Percentiles rank a stretch among this genome's conserved stretches.
phyloP scores from a whole-genome alignment of 2,797 vertebrate genomes.

The Pogoniulus pusillus region DNA sequence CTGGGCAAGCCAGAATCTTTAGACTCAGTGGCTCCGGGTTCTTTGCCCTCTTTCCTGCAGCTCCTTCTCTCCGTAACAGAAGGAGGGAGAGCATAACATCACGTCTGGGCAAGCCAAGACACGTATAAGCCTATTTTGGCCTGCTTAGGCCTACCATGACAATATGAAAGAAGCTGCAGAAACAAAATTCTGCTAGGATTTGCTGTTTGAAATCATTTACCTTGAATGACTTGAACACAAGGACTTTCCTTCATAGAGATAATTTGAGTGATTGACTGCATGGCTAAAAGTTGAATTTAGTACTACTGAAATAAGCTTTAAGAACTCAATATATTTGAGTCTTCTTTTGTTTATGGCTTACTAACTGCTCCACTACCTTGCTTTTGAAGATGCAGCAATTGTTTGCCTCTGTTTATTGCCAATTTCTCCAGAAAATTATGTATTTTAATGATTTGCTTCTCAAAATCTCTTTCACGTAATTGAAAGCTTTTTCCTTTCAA shows the following conservation, averaged over 20 bases:
- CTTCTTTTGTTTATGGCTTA: slow-evolving; percentile 9
- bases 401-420: neutral
- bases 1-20: too few relatives aligned
- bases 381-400: neutral
- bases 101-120: too few relatives aligned
- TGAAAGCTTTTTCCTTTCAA: neutral
- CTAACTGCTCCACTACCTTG: neutral
- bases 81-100: too few relatives aligned
- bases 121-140: too few relatives aligned
- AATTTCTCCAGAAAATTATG: neutral
- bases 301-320: slow-evolving; percentile 27
- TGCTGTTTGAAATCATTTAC: slow-evolving; percentile 14
- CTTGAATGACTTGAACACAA: neutral
- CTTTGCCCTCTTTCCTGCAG: too few relatives aligned
- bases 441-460: slow-evolving; percentile 1
- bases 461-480: neutral
- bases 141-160: too few relatives aligned
- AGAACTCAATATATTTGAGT: neutral
- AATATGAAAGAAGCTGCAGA: too few relatives aligned
- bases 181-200: neutral
- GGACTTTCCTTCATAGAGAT: neutral
- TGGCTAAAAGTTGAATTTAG: slow-evolving; percentile 2
- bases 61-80: too few relatives aligned
- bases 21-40: too few relatives aligned
- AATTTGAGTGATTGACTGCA: neutral